A percentile compares a stretch with the other conserved stretches of the same genome.
These are phyloP conservation scores for Sebastes wilsoni DNA, from an alignment of 2,797 vertebrate genomes.

Conservation along the genomic window DNA sequence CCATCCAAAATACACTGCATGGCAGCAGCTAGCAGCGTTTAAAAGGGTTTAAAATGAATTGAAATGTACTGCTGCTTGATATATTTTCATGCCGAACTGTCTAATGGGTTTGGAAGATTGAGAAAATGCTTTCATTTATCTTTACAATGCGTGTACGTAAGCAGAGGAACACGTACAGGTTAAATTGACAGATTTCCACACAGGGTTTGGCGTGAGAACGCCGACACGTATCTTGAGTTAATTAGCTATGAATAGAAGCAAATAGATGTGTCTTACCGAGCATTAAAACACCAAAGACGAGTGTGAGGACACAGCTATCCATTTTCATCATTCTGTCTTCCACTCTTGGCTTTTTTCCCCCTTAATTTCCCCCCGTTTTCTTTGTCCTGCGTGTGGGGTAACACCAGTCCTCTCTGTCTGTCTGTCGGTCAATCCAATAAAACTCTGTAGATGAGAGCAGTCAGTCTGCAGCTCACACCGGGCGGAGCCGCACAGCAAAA, in stretches of 20 bases:
- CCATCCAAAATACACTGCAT: accelerated
- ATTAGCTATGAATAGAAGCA: constrained; percentile 38
- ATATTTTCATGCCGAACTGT: not conserved
- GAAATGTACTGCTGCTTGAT: accelerated
- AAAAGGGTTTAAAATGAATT: not conserved
- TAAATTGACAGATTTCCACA: not conserved
- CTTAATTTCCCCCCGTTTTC: constrained; percentile 5
- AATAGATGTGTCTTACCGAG: constrained; percentile 65
- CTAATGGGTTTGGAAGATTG: accelerated
- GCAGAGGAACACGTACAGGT: accelerated
- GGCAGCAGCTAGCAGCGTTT: not conserved
- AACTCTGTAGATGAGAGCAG: constrained; percentile 41
- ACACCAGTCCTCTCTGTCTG: constrained; percentile 26
- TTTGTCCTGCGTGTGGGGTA: constrained; percentile 58
- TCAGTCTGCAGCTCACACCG: constrained; percentile 34
- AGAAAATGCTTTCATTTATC: accelerated
- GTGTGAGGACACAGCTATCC: constrained; percentile 15
- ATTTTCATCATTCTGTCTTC: constrained; percentile 24
- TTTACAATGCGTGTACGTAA: accelerated
- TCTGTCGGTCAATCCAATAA: constrained; percentile 46
- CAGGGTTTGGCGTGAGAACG: not conserved
- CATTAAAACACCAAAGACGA: constrained; percentile 34
- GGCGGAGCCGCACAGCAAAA: constrained; percentile 46
- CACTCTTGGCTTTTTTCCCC: not conserved
- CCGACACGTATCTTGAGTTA: constrained; percentile 37